Evolutionary conservation across 2,888 invertebrate species (phyloP).

Genomic region (Pyrochroa serraticornis): DNA sequence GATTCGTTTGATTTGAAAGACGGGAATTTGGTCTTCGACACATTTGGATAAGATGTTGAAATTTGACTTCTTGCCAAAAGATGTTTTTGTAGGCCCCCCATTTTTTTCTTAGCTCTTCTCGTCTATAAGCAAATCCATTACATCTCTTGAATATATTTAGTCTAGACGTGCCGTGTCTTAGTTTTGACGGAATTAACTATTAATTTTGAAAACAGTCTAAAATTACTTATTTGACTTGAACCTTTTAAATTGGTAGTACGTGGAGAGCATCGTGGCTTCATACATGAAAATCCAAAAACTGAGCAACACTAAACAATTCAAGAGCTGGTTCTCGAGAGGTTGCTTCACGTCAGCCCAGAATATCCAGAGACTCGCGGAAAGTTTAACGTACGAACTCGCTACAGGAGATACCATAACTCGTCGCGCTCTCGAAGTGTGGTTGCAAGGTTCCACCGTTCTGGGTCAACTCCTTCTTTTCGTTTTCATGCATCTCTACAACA

Average conservation of each 20-base stretch:
- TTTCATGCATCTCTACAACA: conserved; percentile 62
- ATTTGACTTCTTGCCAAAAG: no score
- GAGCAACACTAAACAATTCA: conserved; percentile 61
- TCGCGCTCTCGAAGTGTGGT: conserved; percentile 60
- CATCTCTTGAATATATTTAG: no score
- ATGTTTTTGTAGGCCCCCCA: no score
- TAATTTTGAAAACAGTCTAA: no score
- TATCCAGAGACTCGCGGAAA: conserved; percentile 65
- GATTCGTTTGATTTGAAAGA: no score
- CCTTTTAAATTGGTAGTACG: conserved; percentile 64
- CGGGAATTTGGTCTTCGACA: no score
- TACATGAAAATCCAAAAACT: conserved; percentile 73
- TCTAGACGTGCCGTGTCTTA: no score
- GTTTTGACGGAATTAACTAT: no score
- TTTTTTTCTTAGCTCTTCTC: no score
- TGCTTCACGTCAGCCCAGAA: conserved; percentile 63
- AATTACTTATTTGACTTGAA: no score
- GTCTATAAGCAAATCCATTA: no score
- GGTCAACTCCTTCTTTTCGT: conserved; percentile 61
- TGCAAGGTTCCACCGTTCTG: conserved; percentile 58
- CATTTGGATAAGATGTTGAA: no score
- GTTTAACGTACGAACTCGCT: conserved; percentile 61
- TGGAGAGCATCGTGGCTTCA: conserved; percentile 77
- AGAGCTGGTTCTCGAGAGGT: conserved; percentile 67
- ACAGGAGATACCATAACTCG: conserved; percentile 54